Conservation (phyloP, 2,888 invertebrate genomes). For the Listrodromus nycthemerus region DNA sequence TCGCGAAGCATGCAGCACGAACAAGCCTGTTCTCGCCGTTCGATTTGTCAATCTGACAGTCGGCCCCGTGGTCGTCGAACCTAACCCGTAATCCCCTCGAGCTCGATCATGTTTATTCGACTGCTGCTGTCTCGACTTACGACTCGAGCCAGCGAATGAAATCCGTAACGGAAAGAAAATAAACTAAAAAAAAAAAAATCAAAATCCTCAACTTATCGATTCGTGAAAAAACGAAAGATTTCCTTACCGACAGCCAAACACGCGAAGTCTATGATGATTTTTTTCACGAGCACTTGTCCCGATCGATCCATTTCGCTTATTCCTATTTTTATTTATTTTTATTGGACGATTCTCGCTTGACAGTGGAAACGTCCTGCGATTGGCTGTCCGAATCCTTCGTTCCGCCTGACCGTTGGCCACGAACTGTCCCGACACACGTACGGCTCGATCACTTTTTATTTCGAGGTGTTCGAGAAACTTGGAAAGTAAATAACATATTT, state of each 20-base stretch:
- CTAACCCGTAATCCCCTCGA: conserved; percentile 52
- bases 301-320: conserved; percentile 85
- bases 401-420: neutral
- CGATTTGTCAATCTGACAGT: conserved; percentile 76
- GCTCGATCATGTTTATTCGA: conserved; percentile 11
- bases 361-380: neutral
- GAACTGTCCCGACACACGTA: too few species aligned
- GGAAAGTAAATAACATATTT: neutral
- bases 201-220: neutral
- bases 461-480: too few species aligned
- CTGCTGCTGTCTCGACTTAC: too few species aligned
- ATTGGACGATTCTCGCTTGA: conserved; percentile 57
- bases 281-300: conserved; percentile 87
- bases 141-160: neutral
- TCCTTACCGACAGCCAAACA: conserved; percentile 90
- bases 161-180: neutral
- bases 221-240: neutral
- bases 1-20: conserved; percentile 25
- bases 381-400: conserved; percentile 3
- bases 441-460: too few species aligned
- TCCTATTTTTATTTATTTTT: conserved; percentile 22
- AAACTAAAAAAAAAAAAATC: neutral
- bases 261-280: conserved; percentile 89
- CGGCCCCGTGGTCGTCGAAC: conserved; percentile 63
- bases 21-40: conserved; percentile 68